phyloP scores from a whole-genome alignment of 2,888 invertebrate species.

The Didymodactylos carnosus region DNA sequence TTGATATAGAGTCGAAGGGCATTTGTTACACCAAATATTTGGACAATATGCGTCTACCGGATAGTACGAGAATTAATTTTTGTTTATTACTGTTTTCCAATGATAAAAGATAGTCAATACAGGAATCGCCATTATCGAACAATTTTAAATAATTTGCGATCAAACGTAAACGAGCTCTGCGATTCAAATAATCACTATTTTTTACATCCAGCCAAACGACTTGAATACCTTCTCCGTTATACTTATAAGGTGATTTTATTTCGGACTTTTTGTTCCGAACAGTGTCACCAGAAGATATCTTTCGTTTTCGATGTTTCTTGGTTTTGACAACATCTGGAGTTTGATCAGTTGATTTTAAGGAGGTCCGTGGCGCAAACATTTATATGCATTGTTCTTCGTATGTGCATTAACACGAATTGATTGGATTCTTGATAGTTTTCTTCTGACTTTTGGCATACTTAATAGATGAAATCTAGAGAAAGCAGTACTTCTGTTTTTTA shows the following conservation, averaged over 20 bases:
- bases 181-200: not conserved
- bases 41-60: not conserved
- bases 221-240: not conserved
- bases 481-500: too few species aligned
- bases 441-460: not conserved
- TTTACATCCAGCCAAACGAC: not conserved
- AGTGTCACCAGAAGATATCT: not conserved
- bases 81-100: not conserved
- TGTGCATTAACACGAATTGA: not conserved
- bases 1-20: not conserved
- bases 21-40: not conserved
- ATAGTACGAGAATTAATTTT: not conserved
- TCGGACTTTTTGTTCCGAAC: not conserved
- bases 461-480: not conserved
- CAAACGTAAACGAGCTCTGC: not conserved
- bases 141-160: not conserved
- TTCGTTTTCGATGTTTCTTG: not conserved
- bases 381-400: not conserved
- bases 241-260: not conserved
- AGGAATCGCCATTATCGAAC: not conserved
- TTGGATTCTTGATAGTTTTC: not conserved
- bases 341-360: not conserved
- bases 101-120: not conserved
- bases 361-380: not conserved
- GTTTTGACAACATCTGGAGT: not conserved